Evolutionary conservation across 1,140 invertebrate species (phyloP), one percentile per base, ranked within the genome.

Genomic region (Drosophila yakuba): DNA sequence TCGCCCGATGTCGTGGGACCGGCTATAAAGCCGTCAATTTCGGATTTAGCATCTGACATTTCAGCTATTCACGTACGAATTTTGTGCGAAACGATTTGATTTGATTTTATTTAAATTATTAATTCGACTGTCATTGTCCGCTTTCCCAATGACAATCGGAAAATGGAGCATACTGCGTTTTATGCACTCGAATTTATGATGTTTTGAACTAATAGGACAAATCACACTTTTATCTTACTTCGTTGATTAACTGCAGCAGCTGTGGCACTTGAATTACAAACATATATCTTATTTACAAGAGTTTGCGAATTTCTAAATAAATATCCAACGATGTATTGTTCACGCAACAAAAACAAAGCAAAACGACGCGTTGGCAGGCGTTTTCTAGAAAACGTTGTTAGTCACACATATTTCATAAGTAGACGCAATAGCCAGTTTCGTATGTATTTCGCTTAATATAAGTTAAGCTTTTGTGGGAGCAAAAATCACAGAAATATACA

Each of bases 21-120:
- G 14, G 38, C 48, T 23, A 48, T 11, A 20, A 17, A 15, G 12
- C 28, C 35, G 4, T 44, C 41, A 17, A 15, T n/a, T 38, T 63
- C 32, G 3, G 41, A 63, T 35, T 74, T 56, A 11, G 23, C 17
- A 39, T 74, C 58, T 14, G 69, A 74, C 72, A 74, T 74, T 74
- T 51, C 12, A 38, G 39, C 20, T 59, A 10, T 51, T 71, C 38
- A 73, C 64, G 20, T 71, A 60, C 15, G 23, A 74, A 74, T 74
- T 74, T 74, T 56, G 38, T 41, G 43, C 15, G 44, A 38, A 17
- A 4, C 14, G 23, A 32, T 44, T 58, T 6, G 35, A 38, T 43
- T 57, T 6, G 35, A 28, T n/a, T 17, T 17, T 17, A 17, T 17
- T 47, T 52, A 25, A 50, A 28, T 6, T 52, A 20, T 20, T 28